Base-by-base conservation (phyloP, 2,113 vertebrate genomes). In the Seriola quinqueradiata region DNA sequence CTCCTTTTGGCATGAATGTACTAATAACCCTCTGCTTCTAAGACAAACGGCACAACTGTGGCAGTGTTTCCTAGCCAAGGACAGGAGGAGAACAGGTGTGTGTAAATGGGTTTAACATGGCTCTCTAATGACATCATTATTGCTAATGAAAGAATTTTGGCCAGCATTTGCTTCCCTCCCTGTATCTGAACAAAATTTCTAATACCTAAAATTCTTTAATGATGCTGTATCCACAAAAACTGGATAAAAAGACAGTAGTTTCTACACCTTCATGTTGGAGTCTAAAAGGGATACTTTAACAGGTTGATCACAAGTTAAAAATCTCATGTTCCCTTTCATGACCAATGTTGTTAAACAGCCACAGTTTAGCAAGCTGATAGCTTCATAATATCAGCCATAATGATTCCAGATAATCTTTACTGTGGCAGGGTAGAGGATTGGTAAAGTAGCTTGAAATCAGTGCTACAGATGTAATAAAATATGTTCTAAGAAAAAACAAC, bases 1-100 rank as follows among this genome's bases (percentile, higher is more conserved):
- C 32, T 80, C 14, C 14, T 17, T 65, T 87, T 46, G 54, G 34
- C 58, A 81, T 68, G 59, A 88, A 71, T 83, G 59, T 64, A 8
- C 3, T 17, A 32, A 57, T 75, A 82, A 87, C 25, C 7, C 44
- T 71, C 57, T 83, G 76, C 46, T 81, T 70, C 19, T 23, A 16
- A 77, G 55, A 77, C 17, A 65, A 64, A 73, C 32, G 21, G 54
- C 57, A 72, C 63, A 77, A 32, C 54, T 59, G 66, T 17, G 3
- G 69, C 64, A 81, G 70, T 2, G 9, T 80, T 63, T 81, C 19
- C 16, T 7, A 10, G 10, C 28, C 12, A 44, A 55, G 5, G 38
- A 69, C 4, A 0, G 19, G 36, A 14, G 77, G 34, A 36, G 0
- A 42, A 63, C 21, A 28, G 28, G 1, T 59, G 8, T 52, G 72